Base-by-base conservation (phyloP, 2,888 invertebrate species). In the Tridacna crocea region DNA sequence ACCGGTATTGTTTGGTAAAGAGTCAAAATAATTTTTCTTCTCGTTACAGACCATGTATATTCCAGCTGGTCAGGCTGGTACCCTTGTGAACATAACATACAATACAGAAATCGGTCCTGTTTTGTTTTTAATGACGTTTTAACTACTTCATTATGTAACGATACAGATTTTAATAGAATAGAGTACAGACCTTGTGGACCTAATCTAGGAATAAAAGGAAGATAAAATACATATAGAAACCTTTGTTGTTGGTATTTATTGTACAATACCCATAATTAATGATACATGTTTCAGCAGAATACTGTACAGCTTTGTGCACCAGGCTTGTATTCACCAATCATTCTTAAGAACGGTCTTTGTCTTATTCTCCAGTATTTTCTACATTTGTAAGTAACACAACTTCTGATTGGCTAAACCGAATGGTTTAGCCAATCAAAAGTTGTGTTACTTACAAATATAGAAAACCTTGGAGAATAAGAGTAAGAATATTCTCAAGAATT, bases 91-190 rank as follows among this genome's bases (percentile, higher is more conserved):
- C 51, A 27, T 51, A 72, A 72, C 55, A 51, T 72, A 17, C 55
- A 72, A 26, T 72, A 55, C 17, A n/a, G 72, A 13, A 72, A 72
- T 26, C 51, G 72, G 22, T 55, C 72, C 27, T 72, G 72, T 55
- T 72, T 72, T 15, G 26, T 55, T 55, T 51, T 55, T 27, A n/a
- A 26, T 17, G 55, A 72, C 15, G 72, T 72, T 6, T 55, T n/a
- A 0, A 51, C 72, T 13, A 65, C 65, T 15, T 27, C 65, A 27
- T 10, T 17, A 10, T 65, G 65, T 65, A 27, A 65, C 27, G 36
- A 65, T 19, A 65, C 65, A 13, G 65, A 65, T 19, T 15, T 36
- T 8, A 27, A 1, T 27, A 65, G 27, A 10, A 27, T 65, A 27
- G 27, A 65, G 36, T 65, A 65, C 36, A 26, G 65, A 65, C 65